phyloP scores from a whole-genome alignment of 2,888 invertebrate genomes.

The Sarcophaga carnaria region DNA sequence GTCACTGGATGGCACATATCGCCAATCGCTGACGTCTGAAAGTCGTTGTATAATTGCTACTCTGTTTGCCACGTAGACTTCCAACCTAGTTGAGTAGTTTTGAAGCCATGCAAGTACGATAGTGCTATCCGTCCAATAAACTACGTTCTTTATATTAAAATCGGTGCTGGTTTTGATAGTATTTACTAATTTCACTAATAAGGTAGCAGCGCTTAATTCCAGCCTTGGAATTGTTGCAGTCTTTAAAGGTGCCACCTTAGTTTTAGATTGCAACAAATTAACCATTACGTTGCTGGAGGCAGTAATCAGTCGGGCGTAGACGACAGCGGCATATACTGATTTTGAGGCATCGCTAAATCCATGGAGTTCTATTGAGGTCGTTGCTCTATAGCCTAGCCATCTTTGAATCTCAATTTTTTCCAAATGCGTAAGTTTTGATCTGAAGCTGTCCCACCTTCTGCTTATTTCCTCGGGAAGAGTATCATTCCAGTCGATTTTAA shows the following conservation, averaged over 20 bases:
- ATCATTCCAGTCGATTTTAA: conserved; percentile 10
- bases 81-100: too few relatives aligned
- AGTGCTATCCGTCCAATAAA: neutral
- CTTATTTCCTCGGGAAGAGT: conserved; percentile 19
- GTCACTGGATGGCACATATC: too few relatives aligned
- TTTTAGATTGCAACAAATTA: conserved; percentile 28
- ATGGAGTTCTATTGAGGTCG: conserved; percentile 45
- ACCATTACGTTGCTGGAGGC: conserved; percentile 11
- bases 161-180: too few relatives aligned
- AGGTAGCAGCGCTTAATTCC: conserved; percentile 12
- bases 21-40: conserved; percentile 30
- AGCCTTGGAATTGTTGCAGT: conserved; percentile 30
- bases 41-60: conserved; percentile 16
- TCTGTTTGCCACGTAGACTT: conserved; percentile 4
- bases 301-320: conserved; percentile 47
- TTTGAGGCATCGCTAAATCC: conserved; percentile 44
- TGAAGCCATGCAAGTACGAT: neutral
- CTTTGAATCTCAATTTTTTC: conserved; percentile 52
- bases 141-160: conserved; percentile 1
- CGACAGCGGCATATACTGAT: conserved; percentile 31
- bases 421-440: conserved; percentile 25
- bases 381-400: conserved; percentile 20
- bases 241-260: conserved; percentile 29
- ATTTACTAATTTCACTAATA: conserved; percentile 24
- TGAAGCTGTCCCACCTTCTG: conserved; percentile 42